A percentile compares a stretch with the other conserved stretches of the same genome.
These are phyloP conservation scores for Limosa lapponica DNA, from an alignment of 2,797 vertebrate species.

Conservation along the genomic window DNA sequence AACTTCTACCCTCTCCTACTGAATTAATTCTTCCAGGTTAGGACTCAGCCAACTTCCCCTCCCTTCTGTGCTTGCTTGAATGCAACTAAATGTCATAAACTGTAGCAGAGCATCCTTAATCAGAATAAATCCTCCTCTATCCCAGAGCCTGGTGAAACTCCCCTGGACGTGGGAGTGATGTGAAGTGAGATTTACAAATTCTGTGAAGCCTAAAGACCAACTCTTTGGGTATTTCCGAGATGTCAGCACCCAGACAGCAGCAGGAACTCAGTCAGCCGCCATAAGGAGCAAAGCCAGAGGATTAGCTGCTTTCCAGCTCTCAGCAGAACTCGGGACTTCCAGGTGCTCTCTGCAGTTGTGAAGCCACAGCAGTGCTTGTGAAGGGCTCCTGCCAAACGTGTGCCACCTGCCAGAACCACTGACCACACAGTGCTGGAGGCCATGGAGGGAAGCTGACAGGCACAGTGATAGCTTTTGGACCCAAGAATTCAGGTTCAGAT, in stretches of 20 bases:
- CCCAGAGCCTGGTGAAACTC: background rate
- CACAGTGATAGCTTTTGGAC: background rate
- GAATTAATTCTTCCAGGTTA: background rate
- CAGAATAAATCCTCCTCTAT: background rate
- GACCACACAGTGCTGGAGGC: background rate
- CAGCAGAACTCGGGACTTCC: background rate
- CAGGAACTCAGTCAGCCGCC: background rate
- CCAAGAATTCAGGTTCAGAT: background rate
- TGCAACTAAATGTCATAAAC: background rate
- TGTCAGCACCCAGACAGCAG: background rate
- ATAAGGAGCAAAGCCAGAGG: background rate
- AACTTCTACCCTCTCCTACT: background rate
- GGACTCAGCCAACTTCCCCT: background rate
- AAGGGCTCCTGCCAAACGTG: accelerated
- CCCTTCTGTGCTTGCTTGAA: background rate
- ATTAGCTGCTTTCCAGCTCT: background rate
- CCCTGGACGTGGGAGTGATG: background rate
- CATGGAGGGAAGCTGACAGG: background rate
- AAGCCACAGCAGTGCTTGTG: background rate
- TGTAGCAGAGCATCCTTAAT: background rate
- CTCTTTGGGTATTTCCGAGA: background rate
- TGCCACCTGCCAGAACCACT: background rate
- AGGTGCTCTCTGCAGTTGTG: background rate
- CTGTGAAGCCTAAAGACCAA: background rate
- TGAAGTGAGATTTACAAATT: background rate